These are phyloP conservation scores for Papilio helenus DNA, from an alignment of 1,140 invertebrate species.

Conservation along the genomic window DNA sequence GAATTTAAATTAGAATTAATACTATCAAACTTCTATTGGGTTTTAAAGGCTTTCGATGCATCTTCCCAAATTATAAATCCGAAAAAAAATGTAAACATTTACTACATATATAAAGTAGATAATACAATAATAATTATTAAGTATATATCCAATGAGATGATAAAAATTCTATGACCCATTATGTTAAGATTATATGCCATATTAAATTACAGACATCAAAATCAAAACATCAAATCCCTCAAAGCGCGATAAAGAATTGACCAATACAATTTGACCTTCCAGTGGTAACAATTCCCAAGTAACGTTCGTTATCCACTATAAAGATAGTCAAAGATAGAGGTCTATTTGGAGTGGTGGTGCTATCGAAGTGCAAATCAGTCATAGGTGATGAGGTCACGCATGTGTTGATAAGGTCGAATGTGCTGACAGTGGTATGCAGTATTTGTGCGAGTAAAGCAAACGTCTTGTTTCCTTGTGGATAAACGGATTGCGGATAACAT, in stretches of 20 bases:
- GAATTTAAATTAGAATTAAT: constrained; percentile 72
- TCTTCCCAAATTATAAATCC: not conserved
- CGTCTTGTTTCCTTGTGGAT: constrained; percentile 55
- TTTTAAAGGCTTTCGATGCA: constrained; percentile 27
- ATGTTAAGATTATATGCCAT: constrained; percentile 30
- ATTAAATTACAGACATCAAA: constrained; percentile 57
- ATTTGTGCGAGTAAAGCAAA: constrained; percentile 57
- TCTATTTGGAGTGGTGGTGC: constrained; percentile 45
- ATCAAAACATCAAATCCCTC: constrained; percentile 56
- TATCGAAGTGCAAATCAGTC: constrained; percentile 68
- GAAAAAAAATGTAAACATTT: no score
- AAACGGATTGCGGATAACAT: constrained; percentile 43
- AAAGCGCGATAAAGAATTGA: constrained; percentile 39
- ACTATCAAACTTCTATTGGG: constrained; percentile 43
- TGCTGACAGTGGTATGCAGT: constrained; percentile 59
- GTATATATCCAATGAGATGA: not conserved
- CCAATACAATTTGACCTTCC: constrained; percentile 45
- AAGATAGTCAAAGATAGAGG: constrained; percentile 23
- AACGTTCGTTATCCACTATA: not conserved
- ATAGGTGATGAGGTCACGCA: constrained; percentile 64
- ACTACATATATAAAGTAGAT: no score
- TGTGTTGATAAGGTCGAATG: constrained; percentile 59
- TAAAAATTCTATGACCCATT: not conserved
- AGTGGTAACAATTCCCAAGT: constrained; percentile 15
- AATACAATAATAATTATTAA: not conserved